Percentiles rank a stretch among this genome's conserved stretches.
These are phyloP conservation scores for Phasia obesa DNA, from an alignment of 2,888 invertebrate species.

Conservation along the genomic window DNA sequence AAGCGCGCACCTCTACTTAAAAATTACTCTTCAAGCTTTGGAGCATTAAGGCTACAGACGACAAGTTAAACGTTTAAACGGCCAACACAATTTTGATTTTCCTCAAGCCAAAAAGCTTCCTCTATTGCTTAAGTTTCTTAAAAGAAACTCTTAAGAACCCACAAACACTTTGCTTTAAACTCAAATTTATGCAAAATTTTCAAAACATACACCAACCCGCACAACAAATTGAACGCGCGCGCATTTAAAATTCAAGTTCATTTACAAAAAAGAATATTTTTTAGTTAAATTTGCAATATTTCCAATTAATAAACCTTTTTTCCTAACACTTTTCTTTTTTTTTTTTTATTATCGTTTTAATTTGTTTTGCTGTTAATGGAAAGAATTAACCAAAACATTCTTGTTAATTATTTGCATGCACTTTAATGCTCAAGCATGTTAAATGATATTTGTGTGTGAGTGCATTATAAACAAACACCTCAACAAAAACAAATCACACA, in stretches of 20 bases:
- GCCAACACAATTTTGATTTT: conserved; percentile 52
- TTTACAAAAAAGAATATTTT: background rate
- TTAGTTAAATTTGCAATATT: conserved; percentile 16
- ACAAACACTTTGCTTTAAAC: conserved; percentile 21
- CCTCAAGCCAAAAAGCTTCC: conserved; percentile 39
- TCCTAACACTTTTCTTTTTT: background rate
- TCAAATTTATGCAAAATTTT: conserved; percentile 47
- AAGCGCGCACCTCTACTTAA: conserved; percentile 59
- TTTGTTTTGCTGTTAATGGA: conserved; percentile 15
- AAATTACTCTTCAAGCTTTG: conserved; percentile 39
- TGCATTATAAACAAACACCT: conserved; percentile 47
- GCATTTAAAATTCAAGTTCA: conserved; percentile 64
- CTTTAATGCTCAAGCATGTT: conserved; percentile 6
- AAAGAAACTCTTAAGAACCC: conserved; percentile 48
- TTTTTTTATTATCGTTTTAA: background rate
- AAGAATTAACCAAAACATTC: conserved; percentile 22
- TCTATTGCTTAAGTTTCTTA: conserved; percentile 53
- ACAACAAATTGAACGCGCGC: conserved; percentile 28
- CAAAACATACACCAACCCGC: background rate
- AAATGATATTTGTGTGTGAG: conserved; percentile 14
- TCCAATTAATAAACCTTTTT: conserved; percentile 53
- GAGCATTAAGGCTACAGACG: conserved; percentile 47
- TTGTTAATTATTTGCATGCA: conserved; percentile 40
- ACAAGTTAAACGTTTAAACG: conserved; percentile 39
- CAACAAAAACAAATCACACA: conserved; percentile 51